Base-by-base conservation (phyloP, 2,113 vertebrate species). In the Emberiza fucata region DNA sequence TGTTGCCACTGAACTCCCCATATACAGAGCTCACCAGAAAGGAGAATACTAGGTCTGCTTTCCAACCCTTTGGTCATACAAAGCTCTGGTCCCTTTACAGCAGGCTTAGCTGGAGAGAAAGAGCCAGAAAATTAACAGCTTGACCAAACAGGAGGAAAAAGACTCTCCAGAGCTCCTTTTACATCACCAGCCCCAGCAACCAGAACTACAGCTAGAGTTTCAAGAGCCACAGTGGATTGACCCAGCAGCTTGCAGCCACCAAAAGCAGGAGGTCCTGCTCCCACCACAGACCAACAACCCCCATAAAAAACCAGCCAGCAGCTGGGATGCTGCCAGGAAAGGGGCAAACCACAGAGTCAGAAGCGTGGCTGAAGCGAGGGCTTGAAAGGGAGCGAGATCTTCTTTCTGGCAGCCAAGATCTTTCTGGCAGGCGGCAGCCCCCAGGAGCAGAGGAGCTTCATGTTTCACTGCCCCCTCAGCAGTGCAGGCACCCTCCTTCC, bases 211-310 rank as follows among this genome's bases (percentile, higher is more conserved):
- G 60, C 20, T 91, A 79, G 54, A 86, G 59, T 92, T 92, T 88
- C 71, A 94, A 77, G 17, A 88, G 64, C 50, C 50, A 24, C 9
- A 1, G 37, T 0, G 2, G 66, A 40, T 5, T 15, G 15, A 82
- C 28, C 48, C 0, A 0, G 61, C 70, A 76, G 64, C 76, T 56
- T 2, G 2, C 1, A 4, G 28, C 44, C 14, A 14, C 54, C 65
- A 13, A 42, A 65, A 78, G 37, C 78, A 40, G 1, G 7, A 88
- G 75, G 63, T 90, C 68, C 71, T 1, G 1, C 44, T 68, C 65
- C 72, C 50, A 72, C 21, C 12, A 10, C 35, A 24, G 40, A 33
- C 10, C 53, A 50, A 24, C 45, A 81, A 4, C 4, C 31, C 48
- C 50, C 1, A 1, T 35, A 29, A 20, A 83, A 65, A 21, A 24